Evolutionary conservation across 2,113 vertebrate genomes (phyloP), one percentile per base, ranked within the genome.

Genomic region (Axis porcinus): DNA sequence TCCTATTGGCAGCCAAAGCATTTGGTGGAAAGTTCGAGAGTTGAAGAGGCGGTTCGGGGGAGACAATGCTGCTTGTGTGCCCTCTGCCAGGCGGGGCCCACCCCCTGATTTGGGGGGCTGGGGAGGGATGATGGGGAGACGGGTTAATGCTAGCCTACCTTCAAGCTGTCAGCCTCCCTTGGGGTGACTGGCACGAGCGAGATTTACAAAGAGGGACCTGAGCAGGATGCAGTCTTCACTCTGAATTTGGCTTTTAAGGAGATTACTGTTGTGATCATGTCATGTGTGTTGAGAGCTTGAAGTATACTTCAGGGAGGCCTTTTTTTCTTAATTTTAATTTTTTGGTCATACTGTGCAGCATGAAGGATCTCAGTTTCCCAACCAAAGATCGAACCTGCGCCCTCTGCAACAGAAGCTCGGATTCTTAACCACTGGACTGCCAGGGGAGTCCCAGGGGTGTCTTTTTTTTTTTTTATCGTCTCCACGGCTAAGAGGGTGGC

Each of bases 1-100:
- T 98, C 98, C 94, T 55, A 83, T 64, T 85, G 97, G 97, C 97
- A 95, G 88, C 95, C 40, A 81, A 89, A 90, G 57, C 86, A 67
- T 96, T 97, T 70, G 97, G 95, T 98, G 98, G 98, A 55, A 98
- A 97, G 96, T 98, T 98, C 62, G 91, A 98, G 98, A 98, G 98
- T 96, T 97, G 97, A 98, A 96, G 98, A 79, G 86, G 88, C 95
- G 40, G 90, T 78, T 94, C 91, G 87, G 90, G 85, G 91, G 79
- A 70, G 89, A 94, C 60, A 76, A n/a, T 50, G 88, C 55, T 0
- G 28, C 70, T 0, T 62, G 82, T 96, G 9, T 86, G 2, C 28
- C 79, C 54, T 16, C 74, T 55, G 2, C 89, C 70, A 21, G 78
- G 67, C 15, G 28, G 27, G 33, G 43, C 76, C 50, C 60, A 27